phyloP scores from a whole-genome alignment of 2,797 vertebrate genomes.

The Micropoecilia bifurca region DNA sequence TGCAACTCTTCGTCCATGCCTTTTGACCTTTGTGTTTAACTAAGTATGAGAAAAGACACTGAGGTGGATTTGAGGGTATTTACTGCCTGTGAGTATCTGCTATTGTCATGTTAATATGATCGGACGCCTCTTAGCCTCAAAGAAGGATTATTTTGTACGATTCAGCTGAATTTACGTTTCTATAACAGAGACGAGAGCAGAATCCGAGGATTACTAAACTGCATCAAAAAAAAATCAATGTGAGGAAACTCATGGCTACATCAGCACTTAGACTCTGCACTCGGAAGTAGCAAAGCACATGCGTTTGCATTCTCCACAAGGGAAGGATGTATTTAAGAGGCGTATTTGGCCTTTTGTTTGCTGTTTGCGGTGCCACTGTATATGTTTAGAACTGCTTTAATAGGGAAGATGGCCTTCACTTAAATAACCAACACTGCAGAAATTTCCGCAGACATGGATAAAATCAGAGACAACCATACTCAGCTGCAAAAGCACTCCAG shows the following conservation, averaged over 20 bases:
- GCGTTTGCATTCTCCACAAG: slow-evolving; percentile 52
- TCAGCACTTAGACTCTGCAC: slow-evolving; percentile 56
- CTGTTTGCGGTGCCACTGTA: slow-evolving; percentile 21
- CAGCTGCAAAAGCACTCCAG: slow-evolving; percentile 44
- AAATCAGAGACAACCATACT: slow-evolving; percentile 64
- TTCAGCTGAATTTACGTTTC: slow-evolving; percentile 67
- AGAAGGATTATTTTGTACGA: slow-evolving; percentile 57
- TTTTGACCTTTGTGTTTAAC: slow-evolving; percentile 21
- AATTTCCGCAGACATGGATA: slow-evolving; percentile 51
- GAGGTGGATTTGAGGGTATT: slow-evolving; percentile 52
- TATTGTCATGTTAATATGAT: slow-evolving; percentile 72
- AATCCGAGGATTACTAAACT: slow-evolving; percentile 66
- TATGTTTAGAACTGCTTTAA: slow-evolving; percentile 44
- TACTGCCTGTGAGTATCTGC: slow-evolving; percentile 42
- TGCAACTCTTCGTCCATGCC: neutral
- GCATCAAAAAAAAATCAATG: slow-evolving; percentile 65
- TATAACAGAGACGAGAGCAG: slow-evolving; percentile 36
- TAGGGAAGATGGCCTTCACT: slow-evolving; percentile 45
- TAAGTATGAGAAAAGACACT: slow-evolving; percentile 35
- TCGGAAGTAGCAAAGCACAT: slow-evolving; percentile 44
- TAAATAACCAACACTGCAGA: slow-evolving; percentile 62
- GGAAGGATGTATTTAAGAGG: slow-evolving; percentile 49
- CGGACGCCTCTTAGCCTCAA: slow-evolving; percentile 58
- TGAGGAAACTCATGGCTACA: slow-evolving; percentile 40
- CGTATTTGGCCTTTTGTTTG: slow-evolving; percentile 50